phyloP scores from a whole-genome alignment of 2,113 vertebrate species.

The Chionomys nivalis region DNA sequence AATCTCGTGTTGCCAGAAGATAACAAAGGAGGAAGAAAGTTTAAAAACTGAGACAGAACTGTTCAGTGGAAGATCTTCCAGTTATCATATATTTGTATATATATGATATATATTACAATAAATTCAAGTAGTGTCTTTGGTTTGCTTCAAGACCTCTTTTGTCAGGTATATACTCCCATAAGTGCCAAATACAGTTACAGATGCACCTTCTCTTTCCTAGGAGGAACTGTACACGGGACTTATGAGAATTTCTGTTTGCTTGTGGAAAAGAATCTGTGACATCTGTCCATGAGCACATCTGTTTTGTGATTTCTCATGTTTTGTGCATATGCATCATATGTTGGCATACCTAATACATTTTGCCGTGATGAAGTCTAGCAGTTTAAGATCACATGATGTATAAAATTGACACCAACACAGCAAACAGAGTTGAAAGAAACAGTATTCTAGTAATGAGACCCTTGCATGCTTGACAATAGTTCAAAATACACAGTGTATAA shows the following conservation, averaged over 20 bases:
- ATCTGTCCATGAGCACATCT: background rate
- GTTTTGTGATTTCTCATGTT: constrained; percentile 45
- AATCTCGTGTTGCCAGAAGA: background rate
- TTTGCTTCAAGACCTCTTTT: background rate
- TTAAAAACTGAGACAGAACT: background rate
- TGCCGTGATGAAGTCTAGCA: constrained; percentile 58
- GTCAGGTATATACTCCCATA: background rate
- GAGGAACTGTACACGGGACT: background rate
- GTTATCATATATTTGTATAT: background rate
- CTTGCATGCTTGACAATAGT: constrained; percentile 19
- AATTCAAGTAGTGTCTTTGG: background rate
- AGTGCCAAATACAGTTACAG: background rate
- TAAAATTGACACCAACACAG: constrained; percentile 34
- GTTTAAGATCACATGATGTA: constrained; percentile 43
- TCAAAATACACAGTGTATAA: background rate
- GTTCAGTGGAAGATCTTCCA: background rate
- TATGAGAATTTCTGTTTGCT: background rate
- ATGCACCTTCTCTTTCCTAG: background rate
- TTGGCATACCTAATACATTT: constrained; percentile 54
- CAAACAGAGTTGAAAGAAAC: constrained; percentile 44
- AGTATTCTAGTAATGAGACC: constrained; percentile 8
- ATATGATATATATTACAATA: background rate
- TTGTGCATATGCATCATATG: constrained; percentile 30
- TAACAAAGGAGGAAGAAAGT: background rate
- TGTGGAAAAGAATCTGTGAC: background rate